These are phyloP conservation scores for Acanthosepion lycidas DNA, from an alignment of 2,888 invertebrate genomes.

Conservation along the genomic window DNA sequence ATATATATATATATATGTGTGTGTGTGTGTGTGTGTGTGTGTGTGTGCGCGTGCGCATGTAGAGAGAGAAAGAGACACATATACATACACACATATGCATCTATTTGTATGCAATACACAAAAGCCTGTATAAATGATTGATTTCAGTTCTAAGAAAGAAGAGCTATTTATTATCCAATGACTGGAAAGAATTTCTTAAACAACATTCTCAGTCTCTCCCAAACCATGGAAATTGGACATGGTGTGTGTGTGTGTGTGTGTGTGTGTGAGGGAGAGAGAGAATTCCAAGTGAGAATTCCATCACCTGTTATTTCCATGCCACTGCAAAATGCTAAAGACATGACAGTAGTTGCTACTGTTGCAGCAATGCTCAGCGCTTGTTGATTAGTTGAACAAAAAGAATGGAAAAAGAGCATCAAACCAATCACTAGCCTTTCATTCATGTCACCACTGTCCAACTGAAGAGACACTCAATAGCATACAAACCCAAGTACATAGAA, in stretches of 20 bases:
- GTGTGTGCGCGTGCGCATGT: no score
- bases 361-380: background rate
- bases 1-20: no score
- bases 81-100: no score
- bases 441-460: background rate
- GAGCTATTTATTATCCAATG: background rate
- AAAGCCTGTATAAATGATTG: background rate
- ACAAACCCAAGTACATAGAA: background rate
- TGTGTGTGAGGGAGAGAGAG: background rate
- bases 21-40: no score
- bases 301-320: background rate
- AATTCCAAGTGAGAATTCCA: background rate
- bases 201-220: background rate
- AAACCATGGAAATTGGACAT: background rate
- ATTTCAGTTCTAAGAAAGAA: background rate
- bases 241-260: background rate
- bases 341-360: background rate
- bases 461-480: background rate
- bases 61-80: no score
- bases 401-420: background rate
- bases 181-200: background rate
- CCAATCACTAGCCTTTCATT: background rate
- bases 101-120: background rate
- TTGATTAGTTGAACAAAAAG: background rate
- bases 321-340: background rate